A percentile compares a stretch with the other conserved stretches of the same genome.
phyloP scores from a whole-genome alignment of 2,113 vertebrate species.

The Sprattus sprattus region DNA sequence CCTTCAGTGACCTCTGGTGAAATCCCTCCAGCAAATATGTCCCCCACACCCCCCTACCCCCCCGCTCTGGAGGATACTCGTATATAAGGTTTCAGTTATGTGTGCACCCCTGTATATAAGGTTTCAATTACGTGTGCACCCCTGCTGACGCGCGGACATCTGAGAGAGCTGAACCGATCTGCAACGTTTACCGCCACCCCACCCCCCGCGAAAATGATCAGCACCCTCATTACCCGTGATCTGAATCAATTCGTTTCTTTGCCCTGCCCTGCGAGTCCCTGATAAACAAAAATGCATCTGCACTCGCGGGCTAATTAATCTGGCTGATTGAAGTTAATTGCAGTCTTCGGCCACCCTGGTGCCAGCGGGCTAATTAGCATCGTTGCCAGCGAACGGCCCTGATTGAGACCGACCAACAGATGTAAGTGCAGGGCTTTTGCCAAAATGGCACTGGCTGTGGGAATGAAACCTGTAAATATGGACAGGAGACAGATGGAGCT shows the following conservation, averaged over 20 bases:
- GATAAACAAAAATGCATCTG: slow-evolving; percentile 7
- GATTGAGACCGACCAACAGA: neutral
- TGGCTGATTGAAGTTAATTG: slow-evolving; percentile 14
- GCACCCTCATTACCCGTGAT: neutral
- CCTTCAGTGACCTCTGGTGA: no score
- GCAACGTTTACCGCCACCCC: neutral
- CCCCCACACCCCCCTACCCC: neutral
- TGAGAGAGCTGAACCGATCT: neutral
- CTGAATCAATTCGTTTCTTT: neutral
- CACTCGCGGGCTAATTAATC: neutral
- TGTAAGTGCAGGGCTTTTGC: neutral
- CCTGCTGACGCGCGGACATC: neutral
- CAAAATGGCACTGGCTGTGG: slow-evolving; percentile 1
- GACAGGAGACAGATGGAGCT: slow-evolving; percentile 8
- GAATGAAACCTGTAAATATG: slow-evolving; percentile 6
- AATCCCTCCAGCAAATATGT: no score
- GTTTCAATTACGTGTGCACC: neutral
- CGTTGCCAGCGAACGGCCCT: neutral
- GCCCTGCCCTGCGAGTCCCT: neutral
- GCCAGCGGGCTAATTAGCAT: neutral
- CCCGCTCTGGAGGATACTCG: neutral
- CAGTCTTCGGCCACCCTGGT: neutral
- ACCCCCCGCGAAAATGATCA: neutral
- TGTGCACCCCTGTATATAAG: neutral
- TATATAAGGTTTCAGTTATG: no score